A percentile compares a stretch with the other conserved stretches of the same genome.
phyloP scores from a whole-genome alignment of 2,888 invertebrate species.

The Acrocera orbiculus region DNA sequence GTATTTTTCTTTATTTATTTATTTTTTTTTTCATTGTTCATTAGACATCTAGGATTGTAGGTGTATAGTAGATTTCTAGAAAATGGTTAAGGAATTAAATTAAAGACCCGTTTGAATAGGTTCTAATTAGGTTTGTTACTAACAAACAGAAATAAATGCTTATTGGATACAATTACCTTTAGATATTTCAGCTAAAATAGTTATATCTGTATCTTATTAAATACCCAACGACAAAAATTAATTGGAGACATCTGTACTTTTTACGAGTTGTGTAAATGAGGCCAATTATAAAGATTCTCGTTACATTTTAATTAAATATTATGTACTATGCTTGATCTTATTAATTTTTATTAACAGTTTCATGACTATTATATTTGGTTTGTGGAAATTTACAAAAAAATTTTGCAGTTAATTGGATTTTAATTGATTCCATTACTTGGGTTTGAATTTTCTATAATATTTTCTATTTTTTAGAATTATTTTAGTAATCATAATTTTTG shows the following conservation, averaged over 20 bases:
- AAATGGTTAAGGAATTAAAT: slow-evolving; percentile 11
- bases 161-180: not conserved
- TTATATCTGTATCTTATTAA: slow-evolving; percentile 8
- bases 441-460: too few relatives aligned
- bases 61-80: slow-evolving; percentile 9
- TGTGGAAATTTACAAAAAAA: too few relatives aligned
- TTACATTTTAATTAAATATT: too few relatives aligned
- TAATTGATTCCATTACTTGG: too few relatives aligned
- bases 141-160: slow-evolving; percentile 4
- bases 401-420: too few relatives aligned
- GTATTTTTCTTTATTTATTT: too few relatives aligned
- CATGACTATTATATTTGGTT: too few relatives aligned
- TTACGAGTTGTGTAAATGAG: slow-evolving; percentile 5
- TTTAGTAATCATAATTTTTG: too few relatives aligned
- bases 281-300: slow-evolving; percentile 7
- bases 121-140: slow-evolving; percentile 11
- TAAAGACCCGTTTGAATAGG: slow-evolving; percentile 9
- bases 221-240: slow-evolving; percentile 7
- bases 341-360: too few relatives aligned
- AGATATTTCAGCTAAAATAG: slow-evolving; percentile 1
- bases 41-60: slow-evolving; percentile 7
- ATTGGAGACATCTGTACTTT: slow-evolving; percentile 11
- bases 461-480: too few relatives aligned
- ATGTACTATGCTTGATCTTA: too few relatives aligned
- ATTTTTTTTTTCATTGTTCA: too few relatives aligned